phyloP scores from a whole-genome alignment of 2,888 invertebrate genomes.

The Molorchus minor region DNA sequence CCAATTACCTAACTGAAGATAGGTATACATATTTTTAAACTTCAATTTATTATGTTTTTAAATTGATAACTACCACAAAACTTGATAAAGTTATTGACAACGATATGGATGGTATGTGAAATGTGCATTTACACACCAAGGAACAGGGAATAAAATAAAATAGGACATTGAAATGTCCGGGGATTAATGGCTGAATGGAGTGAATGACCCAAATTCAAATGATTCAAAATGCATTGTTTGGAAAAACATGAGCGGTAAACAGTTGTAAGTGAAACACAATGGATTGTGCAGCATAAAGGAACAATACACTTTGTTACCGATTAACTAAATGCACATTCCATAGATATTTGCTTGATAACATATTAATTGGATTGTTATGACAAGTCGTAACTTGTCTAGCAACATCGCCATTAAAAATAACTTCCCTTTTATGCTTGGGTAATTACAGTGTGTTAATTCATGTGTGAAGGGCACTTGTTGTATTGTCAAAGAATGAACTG shows the following conservation, averaged over 20 bases:
- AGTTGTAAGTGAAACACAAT: neutral
- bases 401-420: constrained; percentile 11
- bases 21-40: neutral
- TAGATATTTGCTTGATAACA: constrained; percentile 15
- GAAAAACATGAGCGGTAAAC: constrained; percentile 6
- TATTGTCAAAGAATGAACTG: neutral
- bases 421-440: neutral
- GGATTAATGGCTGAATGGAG: constrained; percentile 2
- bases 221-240: constrained; percentile 3
- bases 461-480: neutral
- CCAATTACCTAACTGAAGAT: neutral
- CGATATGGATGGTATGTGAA: neutral
- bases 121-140: neutral
- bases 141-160: neutral
- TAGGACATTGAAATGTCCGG: neutral
- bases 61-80: constrained; percentile 8
- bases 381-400: constrained; percentile 11
- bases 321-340: constrained; percentile 11
- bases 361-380: constrained; percentile 8
- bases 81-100: neutral
- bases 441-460: constrained; percentile 16
- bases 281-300: constrained; percentile 8
- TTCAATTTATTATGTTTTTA: constrained; percentile 3
- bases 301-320: neutral
- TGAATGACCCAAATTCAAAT: constrained; percentile 13